phyloP scores from a whole-genome alignment of 2,797 vertebrate species.

The Danio aesculapii region DNA sequence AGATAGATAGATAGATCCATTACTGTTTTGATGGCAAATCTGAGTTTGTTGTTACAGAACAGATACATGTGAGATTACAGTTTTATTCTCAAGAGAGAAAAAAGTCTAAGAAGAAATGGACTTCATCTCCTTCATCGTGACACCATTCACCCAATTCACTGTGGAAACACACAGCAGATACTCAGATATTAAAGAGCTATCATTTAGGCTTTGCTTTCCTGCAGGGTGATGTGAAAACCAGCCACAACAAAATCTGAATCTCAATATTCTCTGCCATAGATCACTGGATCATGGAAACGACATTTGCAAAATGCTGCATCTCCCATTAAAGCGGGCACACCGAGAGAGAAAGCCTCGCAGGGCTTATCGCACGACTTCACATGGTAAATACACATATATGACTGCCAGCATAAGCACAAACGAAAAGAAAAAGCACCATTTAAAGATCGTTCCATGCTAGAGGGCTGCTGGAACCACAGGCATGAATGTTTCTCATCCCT shows the following conservation, averaged over 20 bases:
- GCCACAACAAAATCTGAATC: background rate
- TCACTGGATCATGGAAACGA: slow-evolving; percentile 48
- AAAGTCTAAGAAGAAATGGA: background rate
- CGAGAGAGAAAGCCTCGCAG: slow-evolving; percentile 12
- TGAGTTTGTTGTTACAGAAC: no score
- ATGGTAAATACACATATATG: slow-evolving; percentile 54
- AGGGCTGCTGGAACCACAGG: slow-evolving; percentile 47
- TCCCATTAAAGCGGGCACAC: slow-evolving; percentile 11
- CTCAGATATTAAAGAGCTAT: slow-evolving; percentile 1
- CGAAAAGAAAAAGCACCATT: slow-evolving; percentile 60
- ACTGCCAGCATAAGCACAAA: slow-evolving; percentile 36
- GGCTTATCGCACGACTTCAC: slow-evolving; percentile 38
- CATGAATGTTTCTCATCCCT: slow-evolving; percentile 50
- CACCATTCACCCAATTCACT: no score
- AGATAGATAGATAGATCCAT: no score
- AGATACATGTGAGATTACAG: no score
- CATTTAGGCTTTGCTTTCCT: background rate
- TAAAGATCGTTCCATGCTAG: slow-evolving; percentile 61
- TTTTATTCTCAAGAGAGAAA: no score
- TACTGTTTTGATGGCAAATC: background rate
- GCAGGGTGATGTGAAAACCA: background rate
- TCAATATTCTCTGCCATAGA: slow-evolving; percentile 29
- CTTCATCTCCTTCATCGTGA: no score
- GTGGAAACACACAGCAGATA: background rate
- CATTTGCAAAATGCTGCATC: slow-evolving; percentile 10